Evolutionary conservation across 2,113 vertebrate species (phyloP).

Genomic region (Falcunculus frontatus): DNA sequence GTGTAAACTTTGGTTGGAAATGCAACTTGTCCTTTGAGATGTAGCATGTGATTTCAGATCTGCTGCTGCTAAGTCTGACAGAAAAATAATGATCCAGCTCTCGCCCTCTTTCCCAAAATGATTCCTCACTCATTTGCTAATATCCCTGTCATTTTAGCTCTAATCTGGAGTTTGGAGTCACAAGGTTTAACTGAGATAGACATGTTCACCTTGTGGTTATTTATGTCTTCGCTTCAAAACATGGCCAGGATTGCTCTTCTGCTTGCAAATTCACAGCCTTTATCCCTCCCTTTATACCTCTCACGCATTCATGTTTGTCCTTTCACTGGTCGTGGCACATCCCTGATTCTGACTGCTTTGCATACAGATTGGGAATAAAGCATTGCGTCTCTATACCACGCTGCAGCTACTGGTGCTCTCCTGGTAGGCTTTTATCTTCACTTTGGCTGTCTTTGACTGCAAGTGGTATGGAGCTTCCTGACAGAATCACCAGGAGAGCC

Average conservation of each 20-base stretch:
- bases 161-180: neutral
- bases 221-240: neutral
- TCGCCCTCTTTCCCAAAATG: neutral
- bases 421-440: neutral
- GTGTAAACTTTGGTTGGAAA: slow-evolving; percentile 5
- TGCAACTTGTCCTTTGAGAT: neutral
- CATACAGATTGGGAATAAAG: neutral
- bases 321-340: neutral
- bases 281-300: neutral
- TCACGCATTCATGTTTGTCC: neutral
- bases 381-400: neutral
- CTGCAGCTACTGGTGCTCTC: neutral
- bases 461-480: neutral
- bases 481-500: neutral
- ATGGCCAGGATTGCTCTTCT: neutral
- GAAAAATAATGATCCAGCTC: neutral
- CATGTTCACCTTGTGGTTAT: neutral
- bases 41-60: neutral
- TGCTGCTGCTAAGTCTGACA: neutral
- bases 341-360: neutral
- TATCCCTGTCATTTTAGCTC: neutral
- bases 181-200: neutral
- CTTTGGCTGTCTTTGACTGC: neutral
- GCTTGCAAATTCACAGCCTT: neutral
- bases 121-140: neutral